Evolutionary conservation across 2,797 vertebrate species (phyloP).

Genomic region (Pitangus sulphuratus): DNA sequence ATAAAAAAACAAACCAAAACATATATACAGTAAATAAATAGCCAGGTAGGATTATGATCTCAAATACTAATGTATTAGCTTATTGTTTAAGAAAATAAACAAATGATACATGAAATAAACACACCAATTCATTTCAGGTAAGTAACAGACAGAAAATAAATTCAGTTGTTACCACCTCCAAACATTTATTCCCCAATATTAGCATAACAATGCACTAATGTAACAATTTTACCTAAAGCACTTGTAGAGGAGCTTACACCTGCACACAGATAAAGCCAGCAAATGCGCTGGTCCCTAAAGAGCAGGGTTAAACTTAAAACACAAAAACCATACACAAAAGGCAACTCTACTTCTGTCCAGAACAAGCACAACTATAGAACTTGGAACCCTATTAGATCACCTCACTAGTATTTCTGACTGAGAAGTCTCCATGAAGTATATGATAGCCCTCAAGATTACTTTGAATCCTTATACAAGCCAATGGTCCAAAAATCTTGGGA

Average conservation of each 20-base stretch:
- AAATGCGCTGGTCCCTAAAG: neutral
- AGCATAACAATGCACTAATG: neutral
- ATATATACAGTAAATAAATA: neutral
- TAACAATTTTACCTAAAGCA: neutral
- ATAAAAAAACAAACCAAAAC: neutral
- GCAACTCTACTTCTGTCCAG: neutral
- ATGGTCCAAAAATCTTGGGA: neutral
- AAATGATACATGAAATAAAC: neutral
- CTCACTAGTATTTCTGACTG: neutral
- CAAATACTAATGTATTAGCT: neutral
- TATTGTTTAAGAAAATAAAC: neutral
- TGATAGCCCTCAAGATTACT: neutral
- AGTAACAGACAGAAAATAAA: neutral
- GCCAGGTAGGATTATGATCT: neutral
- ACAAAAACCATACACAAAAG: neutral
- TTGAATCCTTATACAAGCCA: neutral
- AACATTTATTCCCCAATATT: neutral
- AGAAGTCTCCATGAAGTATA: neutral
- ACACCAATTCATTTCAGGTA: neutral
- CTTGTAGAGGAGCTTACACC: neutral
- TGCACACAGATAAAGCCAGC: neutral
- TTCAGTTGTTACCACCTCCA: neutral
- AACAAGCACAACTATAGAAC: fast-evolving
- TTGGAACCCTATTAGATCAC: neutral
- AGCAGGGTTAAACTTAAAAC: neutral